Base-by-base conservation (phyloP, 2,113 vertebrate species). In the Aspidoscelis tigris region DNA sequence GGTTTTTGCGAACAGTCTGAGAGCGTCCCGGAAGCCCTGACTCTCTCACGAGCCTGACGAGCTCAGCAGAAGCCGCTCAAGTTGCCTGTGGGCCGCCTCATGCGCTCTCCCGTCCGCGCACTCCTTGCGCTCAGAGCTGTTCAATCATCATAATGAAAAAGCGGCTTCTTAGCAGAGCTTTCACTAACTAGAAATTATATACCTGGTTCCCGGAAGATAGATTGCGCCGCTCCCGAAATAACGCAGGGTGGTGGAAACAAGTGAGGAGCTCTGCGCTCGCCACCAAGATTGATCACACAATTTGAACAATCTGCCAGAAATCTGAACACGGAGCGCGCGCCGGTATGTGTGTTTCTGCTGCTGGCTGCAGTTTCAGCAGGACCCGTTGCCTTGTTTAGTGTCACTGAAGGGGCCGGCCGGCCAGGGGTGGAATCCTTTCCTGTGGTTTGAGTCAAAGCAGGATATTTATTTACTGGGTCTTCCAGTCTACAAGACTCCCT, bases 151-250 rank as follows among this genome's bases (percentile, higher is more conserved):
- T 86, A 81, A 92, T 94, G 90, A 92, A 92, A 88, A 85, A 88
- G 77, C 74, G 86, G 85, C 76, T 93, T 90, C 81, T 84, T 53
- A 74, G 81, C 82, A 26, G 0, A n/a, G 88, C 85, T 90, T 88
- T 86, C 21, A 2, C 91, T 94, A 94, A 94, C 92, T 92, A 92
- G 94, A 92, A 94, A 94, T 93, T 73, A 94, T 93, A 76, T 85
- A 91, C 91, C 92, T 94, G 94, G 87, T 91, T 92, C 90, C 83
- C 5, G 73, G 89, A 89, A 93, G 94, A 94, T 89, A 86, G 91
- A 94, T 94, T 58, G 88, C 0, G 9, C 5, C 9, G 64, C 91
- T 83, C 78, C 50, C 2, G n/a, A 80, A 87, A 84, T 2, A 33
- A 82, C 88, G 2, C 83, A 7, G 26, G 1, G 41, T 72, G 22